Base-by-base conservation (phyloP, 2,797 vertebrate species). In the Chaunax sp. region DNA sequence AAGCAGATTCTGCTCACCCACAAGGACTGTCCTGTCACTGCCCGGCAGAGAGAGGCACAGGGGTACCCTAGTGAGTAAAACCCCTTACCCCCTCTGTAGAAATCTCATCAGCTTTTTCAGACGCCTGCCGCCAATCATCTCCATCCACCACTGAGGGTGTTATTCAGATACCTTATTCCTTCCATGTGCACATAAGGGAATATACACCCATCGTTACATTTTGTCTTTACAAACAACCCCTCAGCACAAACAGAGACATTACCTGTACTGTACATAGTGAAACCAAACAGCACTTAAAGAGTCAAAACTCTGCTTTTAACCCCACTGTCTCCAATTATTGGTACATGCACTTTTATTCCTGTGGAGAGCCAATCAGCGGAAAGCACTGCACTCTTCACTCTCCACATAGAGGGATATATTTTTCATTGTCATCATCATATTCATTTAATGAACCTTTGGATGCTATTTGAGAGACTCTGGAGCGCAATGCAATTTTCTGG, bases 1-100 rank as follows among this genome's bases (percentile, higher is more conserved):
- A 99, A 99, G 86, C 97, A 98, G 93, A 95, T 99, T 86, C 94
- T 99, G 90, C 91, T 98, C 90, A 96, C 98, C 49, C 98, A 99
- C 92, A 98, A 98, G 94, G 98, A 99, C 91, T 99, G 98, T 92
- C 98, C 97, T 1, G 97, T 99, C 88, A 98, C 97, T 62, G 92
- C 95, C 87, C 96, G 96, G 93, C 97, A 98, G 92, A 97, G 97
- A 91, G 96, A 98, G 85, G 92, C 96, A 1, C 97, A 96, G 93
- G 96, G 96, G 90, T 98, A 96, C 92, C 92, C 96, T 92, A 97
- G 98, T 98, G 95, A 98, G 97, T 97, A 93, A 81, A 78, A 57
- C 41, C 43, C 68, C 22, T 37, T 38, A 65, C 77, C 44, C 41
- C 44, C 25, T 62, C 55, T 23, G 57, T 75, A 74, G 57, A 77